These are phyloP conservation scores for Burhinus oedicnemus DNA, from an alignment of 2,113 vertebrate genomes.

Conservation along the genomic window DNA sequence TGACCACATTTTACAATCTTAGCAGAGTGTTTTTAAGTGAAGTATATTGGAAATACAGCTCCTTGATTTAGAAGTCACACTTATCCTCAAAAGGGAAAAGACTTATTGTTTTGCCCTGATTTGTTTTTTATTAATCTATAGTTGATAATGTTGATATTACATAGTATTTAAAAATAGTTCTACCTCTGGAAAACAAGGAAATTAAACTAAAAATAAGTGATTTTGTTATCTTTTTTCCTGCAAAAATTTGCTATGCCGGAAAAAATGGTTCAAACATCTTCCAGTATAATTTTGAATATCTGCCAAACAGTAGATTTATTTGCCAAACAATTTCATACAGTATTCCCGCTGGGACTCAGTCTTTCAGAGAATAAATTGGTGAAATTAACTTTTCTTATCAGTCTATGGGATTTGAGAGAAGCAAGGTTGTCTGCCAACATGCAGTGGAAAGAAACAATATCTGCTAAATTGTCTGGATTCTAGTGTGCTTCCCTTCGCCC, in stretches of 20 bases:
- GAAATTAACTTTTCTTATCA: conserved; percentile 73
- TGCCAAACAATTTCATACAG: conserved; percentile 68
- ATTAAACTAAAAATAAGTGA: conserved; percentile 60
- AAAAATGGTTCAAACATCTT: conserved; percentile 53
- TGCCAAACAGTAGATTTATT: conserved; percentile 69
- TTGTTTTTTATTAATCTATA: conserved; percentile 34
- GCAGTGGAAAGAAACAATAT: conserved; percentile 46
- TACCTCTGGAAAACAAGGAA: conserved; percentile 52
- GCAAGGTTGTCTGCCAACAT: conserved; percentile 40
- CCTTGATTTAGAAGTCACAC: neutral
- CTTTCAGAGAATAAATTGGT: conserved; percentile 66
- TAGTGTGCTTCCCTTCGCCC: neutral
- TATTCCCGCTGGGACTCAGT: conserved; percentile 32
- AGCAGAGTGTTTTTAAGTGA: neutral
- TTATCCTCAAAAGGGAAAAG: neutral
- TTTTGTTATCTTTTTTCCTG: conserved; percentile 38
- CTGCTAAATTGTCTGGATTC: conserved; percentile 42
- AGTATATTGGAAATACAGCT: neutral
- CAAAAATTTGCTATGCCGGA: conserved; percentile 40
- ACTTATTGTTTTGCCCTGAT: neutral
- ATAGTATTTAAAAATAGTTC: conserved; percentile 26
- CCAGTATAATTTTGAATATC: conserved; percentile 63
- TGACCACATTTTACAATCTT: neutral
- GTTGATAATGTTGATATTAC: neutral
- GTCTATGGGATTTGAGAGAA: conserved; percentile 61